Evolutionary conservation across 2,113 vertebrate genomes (phyloP).

Genomic region (Nothobranchius kuhntae): DNA sequence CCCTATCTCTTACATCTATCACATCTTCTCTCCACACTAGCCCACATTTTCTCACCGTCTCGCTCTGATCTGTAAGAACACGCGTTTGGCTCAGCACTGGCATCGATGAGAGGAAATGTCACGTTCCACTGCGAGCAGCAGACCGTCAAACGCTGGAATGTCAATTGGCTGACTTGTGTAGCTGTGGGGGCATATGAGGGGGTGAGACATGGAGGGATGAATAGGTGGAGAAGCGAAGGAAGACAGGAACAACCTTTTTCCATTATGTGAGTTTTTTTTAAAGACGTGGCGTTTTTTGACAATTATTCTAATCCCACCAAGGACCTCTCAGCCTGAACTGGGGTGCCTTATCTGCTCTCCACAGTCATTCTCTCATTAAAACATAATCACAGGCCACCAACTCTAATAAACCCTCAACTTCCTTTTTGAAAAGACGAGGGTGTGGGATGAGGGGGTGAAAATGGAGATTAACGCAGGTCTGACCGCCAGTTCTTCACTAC

Average conservation of each 20-base stretch:
- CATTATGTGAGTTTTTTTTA: slow-evolving; percentile 75
- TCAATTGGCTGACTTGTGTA: slow-evolving; percentile 59
- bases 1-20: slow-evolving; percentile 29
- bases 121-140: slow-evolving; percentile 56
- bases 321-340: slow-evolving; percentile 77
- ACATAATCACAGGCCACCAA: slow-evolving; percentile 89
- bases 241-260: slow-evolving; percentile 61
- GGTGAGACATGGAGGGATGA: slow-evolving; percentile 30
- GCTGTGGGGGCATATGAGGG: background rate
- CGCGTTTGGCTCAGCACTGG: slow-evolving; percentile 51
- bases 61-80: slow-evolving; percentile 62
- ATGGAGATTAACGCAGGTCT: slow-evolving; percentile 82
- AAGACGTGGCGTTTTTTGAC: slow-evolving; percentile 78
- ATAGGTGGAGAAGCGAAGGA: slow-evolving; percentile 37
- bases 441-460: background rate
- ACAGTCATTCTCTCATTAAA: slow-evolving; percentile 92
- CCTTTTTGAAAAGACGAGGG: slow-evolving; percentile 70
- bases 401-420: slow-evolving; percentile 90
- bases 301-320: slow-evolving; percentile 85
- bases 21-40: slow-evolving; percentile 21
- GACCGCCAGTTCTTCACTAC: slow-evolving; percentile 64
- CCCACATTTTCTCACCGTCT: slow-evolving; percentile 38
- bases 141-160: slow-evolving; percentile 68
- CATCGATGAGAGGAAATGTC: slow-evolving; percentile 60
- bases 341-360: slow-evolving; percentile 83